Percentiles rank a stretch among this genome's conserved stretches.
Evolutionary conservation across 1,140 invertebrate species (phyloP).

Genomic region (Hycleus phaleratus): DNA sequence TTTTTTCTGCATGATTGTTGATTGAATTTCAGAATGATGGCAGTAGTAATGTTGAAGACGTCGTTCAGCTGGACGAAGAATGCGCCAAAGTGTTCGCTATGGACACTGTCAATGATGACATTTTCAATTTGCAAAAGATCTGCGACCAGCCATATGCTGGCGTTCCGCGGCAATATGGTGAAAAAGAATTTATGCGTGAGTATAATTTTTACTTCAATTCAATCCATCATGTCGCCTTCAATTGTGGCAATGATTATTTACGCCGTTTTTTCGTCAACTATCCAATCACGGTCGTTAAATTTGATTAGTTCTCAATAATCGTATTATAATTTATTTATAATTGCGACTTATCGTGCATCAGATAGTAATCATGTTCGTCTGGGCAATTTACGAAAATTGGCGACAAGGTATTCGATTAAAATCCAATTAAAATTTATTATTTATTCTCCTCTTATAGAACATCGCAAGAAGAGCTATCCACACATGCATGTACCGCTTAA

Average conservation of each 20-base stretch:
- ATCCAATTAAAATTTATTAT: no score
- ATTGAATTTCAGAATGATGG: constrained; percentile 34
- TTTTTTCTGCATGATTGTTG: no score
- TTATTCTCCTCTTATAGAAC: constrained; percentile 43
- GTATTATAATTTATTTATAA: no score
- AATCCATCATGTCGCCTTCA: no score
- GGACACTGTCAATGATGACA: constrained; percentile 40
- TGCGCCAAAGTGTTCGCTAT: constrained; percentile 69
- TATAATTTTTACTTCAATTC: constrained; percentile 5
- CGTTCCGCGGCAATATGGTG: constrained; percentile 45
- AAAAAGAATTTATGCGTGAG: constrained; percentile 48
- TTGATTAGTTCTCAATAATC: no score
- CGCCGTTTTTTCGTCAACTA: no score
- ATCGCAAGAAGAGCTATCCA: constrained; percentile 57
- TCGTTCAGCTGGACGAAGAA: constrained; percentile 65
- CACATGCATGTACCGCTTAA: constrained; percentile 58
- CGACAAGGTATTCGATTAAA: no score
- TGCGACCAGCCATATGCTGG: constrained; percentile 38
- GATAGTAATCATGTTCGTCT: no score
- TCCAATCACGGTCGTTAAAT: no score
- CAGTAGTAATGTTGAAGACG: constrained; percentile 29
- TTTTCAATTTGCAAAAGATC: constrained; percentile 45
- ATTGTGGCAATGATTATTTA: no score
- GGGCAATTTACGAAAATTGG: no score
- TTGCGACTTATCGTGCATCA: no score